Percentiles rank a stretch among this genome's conserved stretches.
Conservation (phyloP, 2,113 vertebrate species). For the Pseudopipra pipra region DNA sequence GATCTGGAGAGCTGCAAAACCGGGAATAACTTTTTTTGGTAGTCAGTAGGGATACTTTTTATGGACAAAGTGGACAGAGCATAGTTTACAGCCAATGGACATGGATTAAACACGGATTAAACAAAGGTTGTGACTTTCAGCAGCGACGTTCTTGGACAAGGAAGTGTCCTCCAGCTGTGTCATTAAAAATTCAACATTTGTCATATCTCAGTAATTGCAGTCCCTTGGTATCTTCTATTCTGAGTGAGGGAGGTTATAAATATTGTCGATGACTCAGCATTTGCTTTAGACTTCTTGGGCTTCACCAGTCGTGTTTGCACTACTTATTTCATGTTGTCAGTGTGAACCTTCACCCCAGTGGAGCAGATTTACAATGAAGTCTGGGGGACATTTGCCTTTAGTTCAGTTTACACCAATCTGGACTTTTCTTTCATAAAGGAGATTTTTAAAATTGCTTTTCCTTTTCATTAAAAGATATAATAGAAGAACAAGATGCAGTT, state of each 20-base stretch:
- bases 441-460: background rate
- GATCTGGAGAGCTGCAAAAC: background rate
- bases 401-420: background rate
- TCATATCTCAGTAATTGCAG: conserved; percentile 37
- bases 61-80: background rate
- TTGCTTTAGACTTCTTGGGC: conserved; percentile 21
- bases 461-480: background rate
- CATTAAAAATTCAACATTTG: conserved; percentile 48
- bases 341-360: background rate
- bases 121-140: background rate
- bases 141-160: background rate
- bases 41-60: background rate
- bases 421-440: background rate
- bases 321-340: background rate
- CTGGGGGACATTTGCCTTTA: background rate
- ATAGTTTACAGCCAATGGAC: background rate
- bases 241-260: conserved; percentile 31
- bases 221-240: conserved; percentile 32
- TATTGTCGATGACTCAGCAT: conserved; percentile 54
- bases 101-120: rapidly evolving
- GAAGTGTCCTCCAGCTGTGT: conserved; percentile 27
- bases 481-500: background rate
- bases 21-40: background rate
- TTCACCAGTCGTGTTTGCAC: background rate
- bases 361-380: background rate